Evolutionary conservation across 2,113 vertebrate genomes (phyloP).

Genomic region (Sus scrofa): DNA sequence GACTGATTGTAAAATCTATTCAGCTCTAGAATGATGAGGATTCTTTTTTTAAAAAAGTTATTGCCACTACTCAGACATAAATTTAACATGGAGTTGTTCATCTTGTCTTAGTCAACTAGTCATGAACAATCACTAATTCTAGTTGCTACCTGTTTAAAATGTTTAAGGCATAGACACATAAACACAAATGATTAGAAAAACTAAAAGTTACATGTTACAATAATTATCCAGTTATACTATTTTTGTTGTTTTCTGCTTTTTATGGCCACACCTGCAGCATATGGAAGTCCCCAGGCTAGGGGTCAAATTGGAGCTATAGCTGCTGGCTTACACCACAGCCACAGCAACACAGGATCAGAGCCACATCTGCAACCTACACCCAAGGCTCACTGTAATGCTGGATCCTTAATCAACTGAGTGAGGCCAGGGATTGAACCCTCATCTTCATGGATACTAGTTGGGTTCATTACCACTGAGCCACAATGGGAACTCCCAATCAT

Average conservation of each 20-base stretch:
- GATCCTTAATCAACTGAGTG: too few relatives aligned
- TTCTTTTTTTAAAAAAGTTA: not conserved
- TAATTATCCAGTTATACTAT: not conserved
- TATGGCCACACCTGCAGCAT: too few relatives aligned
- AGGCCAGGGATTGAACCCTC: too few relatives aligned
- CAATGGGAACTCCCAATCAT: too few relatives aligned
- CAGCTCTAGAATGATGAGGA: not conserved
- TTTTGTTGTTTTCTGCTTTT: not conserved
- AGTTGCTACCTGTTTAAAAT: not conserved
- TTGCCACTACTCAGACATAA: not conserved
- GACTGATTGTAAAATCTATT: not conserved
- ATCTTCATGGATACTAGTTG: too few relatives aligned
- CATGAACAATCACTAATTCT: not conserved
- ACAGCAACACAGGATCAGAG: too few relatives aligned
- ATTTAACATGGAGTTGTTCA: not conserved
- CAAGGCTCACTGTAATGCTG: too few relatives aligned
- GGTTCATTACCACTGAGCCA: too few relatives aligned
- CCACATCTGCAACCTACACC: too few relatives aligned
- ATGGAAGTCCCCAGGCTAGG: too few relatives aligned
- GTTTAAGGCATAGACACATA: not conserved
- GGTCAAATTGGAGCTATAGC: too few relatives aligned
- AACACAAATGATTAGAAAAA: not conserved
- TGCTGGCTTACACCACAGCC: too few relatives aligned
- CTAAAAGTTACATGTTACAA: not conserved
- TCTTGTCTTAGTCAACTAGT: not conserved